Conservation (phyloP, 1,140 invertebrate genomes). For the Aphelenchoides besseyi region DNA sequence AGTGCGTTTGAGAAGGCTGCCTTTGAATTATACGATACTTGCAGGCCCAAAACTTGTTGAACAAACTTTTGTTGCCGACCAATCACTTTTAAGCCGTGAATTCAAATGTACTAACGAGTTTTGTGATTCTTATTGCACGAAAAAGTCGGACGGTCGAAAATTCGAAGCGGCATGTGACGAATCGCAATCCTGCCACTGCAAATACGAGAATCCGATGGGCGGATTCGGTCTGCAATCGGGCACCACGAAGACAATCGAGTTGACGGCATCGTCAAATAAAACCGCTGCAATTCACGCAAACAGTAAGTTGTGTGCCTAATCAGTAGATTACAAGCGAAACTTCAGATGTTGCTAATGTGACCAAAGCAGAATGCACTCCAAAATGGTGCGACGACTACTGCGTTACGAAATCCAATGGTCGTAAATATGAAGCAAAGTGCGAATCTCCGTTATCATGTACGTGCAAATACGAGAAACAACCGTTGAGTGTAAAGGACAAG, state of each 20-base stretch:
- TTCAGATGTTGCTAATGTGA: constrained; percentile 3
- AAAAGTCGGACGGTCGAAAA: background rate
- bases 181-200: constrained; percentile 10
- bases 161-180: background rate
- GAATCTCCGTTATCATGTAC: background rate
- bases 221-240: background rate
- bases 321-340: background rate
- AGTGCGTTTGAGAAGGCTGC: background rate
- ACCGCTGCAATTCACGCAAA: background rate
- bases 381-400: constrained; percentile 9
- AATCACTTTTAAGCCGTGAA: background rate
- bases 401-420: background rate
- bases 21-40: background rate
- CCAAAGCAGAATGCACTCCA: constrained; percentile 14
- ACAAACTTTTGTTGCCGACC: constrained; percentile 7
- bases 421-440: background rate
- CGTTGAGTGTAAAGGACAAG: background rate
- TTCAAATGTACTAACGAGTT: constrained; percentile 10
- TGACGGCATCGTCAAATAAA: constrained; percentile 15
- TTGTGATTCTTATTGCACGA: background rate
- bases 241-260: background rate
- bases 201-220: background rate
- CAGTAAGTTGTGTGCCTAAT: background rate
- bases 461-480: background rate
- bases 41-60: background rate